Conservation (phyloP, 2,888 invertebrate species). For the Diarsia mendica region DNA sequence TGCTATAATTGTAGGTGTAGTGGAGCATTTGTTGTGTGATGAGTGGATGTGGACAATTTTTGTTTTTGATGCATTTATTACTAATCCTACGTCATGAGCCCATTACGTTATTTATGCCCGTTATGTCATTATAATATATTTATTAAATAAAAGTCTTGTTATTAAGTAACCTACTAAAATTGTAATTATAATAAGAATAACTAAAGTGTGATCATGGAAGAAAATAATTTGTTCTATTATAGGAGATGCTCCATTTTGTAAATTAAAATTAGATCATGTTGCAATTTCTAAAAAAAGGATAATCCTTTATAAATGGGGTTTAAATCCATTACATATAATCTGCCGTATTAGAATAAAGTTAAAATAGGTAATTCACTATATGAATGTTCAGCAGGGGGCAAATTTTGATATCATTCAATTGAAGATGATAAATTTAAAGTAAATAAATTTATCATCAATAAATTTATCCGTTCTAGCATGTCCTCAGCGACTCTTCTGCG, state of each 20-base stretch:
- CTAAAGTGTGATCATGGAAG: conserved; percentile 91
- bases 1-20: too few species aligned
- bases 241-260: conserved; percentile 91
- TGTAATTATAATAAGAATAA: conserved; percentile 91
- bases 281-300: too few species aligned
- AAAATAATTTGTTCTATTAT: conserved; percentile 92
- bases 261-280: conserved; percentile 90
- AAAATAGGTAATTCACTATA: conserved; percentile 91
- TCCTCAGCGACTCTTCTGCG: too few species aligned
- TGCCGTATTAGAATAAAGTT: conserved; percentile 91
- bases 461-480: too few species aligned
- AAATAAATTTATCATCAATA: too few species aligned
- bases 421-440: conserved; percentile 88
- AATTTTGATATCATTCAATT: conserved; percentile 91
- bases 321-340: conserved; percentile 91
- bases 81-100: too few species aligned
- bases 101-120: too few species aligned
- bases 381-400: conserved; percentile 90
- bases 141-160: conserved; percentile 89
- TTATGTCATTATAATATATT: too few species aligned
- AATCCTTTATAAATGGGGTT: conserved; percentile 92
- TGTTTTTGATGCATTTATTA: too few species aligned
- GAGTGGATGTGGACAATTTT: too few species aligned
- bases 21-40: too few species aligned
- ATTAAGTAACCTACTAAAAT: conserved; percentile 90